These are phyloP conservation scores for Fulica atra DNA, from an alignment of 2,113 vertebrate species.

Conservation along the genomic window DNA sequence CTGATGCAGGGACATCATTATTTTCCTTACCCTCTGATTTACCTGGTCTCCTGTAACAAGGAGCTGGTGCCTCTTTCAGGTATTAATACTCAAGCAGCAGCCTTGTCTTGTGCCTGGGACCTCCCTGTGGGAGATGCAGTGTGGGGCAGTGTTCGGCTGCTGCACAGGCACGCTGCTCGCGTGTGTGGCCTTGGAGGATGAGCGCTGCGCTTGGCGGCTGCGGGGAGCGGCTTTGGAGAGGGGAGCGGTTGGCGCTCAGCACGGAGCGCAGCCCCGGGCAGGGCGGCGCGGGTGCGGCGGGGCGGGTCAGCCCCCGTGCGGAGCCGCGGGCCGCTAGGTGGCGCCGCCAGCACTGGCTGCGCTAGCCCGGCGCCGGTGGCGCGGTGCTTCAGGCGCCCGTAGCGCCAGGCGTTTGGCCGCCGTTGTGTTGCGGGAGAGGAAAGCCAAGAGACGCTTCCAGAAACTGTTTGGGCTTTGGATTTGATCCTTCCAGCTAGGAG, in stretches of 20 bases:
- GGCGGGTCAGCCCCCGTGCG: background rate
- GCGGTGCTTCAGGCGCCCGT: background rate
- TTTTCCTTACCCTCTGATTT: background rate
- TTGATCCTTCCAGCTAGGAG: background rate
- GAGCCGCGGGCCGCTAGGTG: background rate
- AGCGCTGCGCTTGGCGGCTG: background rate
- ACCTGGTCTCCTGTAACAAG: background rate
- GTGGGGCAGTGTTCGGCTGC: background rate
- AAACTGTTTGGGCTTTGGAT: background rate
- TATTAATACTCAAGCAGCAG: background rate
- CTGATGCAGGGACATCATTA: background rate
- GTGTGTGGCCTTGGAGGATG: background rate
- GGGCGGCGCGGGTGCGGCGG: background rate
- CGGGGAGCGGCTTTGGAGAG: background rate
- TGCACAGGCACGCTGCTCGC: background rate
- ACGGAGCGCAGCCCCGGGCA: background rate
- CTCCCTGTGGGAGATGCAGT: background rate
- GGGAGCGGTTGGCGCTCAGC: background rate
- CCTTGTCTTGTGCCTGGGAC: background rate
- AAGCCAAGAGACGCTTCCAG: background rate
- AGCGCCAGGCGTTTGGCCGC: background rate
- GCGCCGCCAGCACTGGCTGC: background rate
- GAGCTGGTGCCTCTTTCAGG: background rate
- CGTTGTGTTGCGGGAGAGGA: background rate
- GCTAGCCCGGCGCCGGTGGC: background rate